Base-by-base conservation (phyloP, 2,797 vertebrate genomes). In the Amblyopsis hoosieri region DNA sequence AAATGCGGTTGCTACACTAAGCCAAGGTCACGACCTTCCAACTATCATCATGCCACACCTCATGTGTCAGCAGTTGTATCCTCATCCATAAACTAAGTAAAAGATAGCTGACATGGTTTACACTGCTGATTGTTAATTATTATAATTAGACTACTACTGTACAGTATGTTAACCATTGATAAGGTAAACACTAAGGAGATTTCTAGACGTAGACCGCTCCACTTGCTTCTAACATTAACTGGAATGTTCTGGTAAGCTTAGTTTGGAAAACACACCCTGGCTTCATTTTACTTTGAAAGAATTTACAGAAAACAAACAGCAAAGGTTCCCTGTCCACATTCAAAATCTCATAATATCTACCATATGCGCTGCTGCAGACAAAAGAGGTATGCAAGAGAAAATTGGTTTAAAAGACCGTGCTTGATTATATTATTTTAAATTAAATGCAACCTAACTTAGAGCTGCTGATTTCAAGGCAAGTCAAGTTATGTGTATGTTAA, bases 261-360 rank as follows among this genome's bases (percentile, higher is more conserved):
- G 72, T 65, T 69, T 49, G 37, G 69, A 74, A 75, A 42, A 42
- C 12, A 17, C 60, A 59, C 74, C 62, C 76, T 47, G 70, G 72
- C 69, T 76, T 62, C n/a, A 51, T 65, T 73, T 77, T 10, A 55
- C 64, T 74, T 60, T 67, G 71, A 51, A 60, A 79, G 77, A 72
- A 76, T 87, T 88, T 85, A 78, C 69, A 66, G 65, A 62, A 84
- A 66, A 85, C 66, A 69, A 66, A 85, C 66, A 69, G 74, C 72
- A 79, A 83, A 86, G 46, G 67, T 57, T 89, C 83, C 72, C 72
- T 74, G 76, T 71, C 62, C 72, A 78, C 85, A 66, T 85, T 82
- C 56, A 78, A 29, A 61, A 79, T 77, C 69, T 64, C 54, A 12
- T 87, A 91, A 90, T 87, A 80, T 86, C 69, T 76, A 81, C 84